Evolutionary conservation across 2,113 vertebrate species (phyloP), one percentile per base, ranked within the genome.

Genomic region (Falcunculus frontatus): DNA sequence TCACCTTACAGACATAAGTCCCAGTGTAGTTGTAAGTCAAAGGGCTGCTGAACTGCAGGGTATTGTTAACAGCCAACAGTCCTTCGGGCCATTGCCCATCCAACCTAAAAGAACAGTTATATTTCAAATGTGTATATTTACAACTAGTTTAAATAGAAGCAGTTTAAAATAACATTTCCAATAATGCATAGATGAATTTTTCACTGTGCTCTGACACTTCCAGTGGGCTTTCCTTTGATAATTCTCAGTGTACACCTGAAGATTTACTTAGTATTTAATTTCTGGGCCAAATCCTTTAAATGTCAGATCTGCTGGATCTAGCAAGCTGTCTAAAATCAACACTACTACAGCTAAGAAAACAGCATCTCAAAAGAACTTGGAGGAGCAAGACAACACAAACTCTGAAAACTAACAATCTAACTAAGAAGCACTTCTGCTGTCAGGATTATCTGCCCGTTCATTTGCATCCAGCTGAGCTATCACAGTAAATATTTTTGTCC

Each of bases 11-110:
- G 89, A 99, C 87, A 2, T 99, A 99, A 79, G 98, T 98, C 70
- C 99, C 99, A 41, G 98, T 99, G 97, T 99, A 98, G 93, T 99
- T 99, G 57, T 97, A 98, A 93, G 98, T 98, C 98, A 99, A 76
- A 3, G 99, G 98, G 44, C 97, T 98, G 63, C 95, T 98, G 98
- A 99, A 99, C 89, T 98, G 96, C 67, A 99, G 97, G 92, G 98
- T 99, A 78, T 98, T 98, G 96, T 99, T 99, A 89, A 97, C 97
- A 93, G 98, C 97, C 27, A 98, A 88, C 81, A 99, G 97, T 32
- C 99, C 99, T 44, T 98, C 98, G 42, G 99, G 99, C 98, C 99
- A 99, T 8, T 97, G 95, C 60, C 98, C 98, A 94, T 99, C 99
- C 97, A 98, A 97, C 94, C 99, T 99, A 96, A 57, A 96, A 79